Conservation (phyloP, 2,113 vertebrate species). For the Columbina picui region DNA sequence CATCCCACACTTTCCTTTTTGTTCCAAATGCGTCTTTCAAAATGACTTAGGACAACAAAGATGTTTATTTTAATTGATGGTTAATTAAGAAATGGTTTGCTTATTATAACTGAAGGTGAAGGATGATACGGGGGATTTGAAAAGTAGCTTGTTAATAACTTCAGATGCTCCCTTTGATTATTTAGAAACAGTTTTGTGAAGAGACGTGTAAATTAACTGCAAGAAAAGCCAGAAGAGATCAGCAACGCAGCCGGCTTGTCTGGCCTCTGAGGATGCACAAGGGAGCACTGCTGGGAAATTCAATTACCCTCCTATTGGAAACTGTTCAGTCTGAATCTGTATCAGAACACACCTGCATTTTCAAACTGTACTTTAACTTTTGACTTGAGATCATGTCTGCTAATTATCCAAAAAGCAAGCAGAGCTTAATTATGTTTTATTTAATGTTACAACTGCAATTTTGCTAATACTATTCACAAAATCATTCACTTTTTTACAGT, state of each 20-base stretch:
- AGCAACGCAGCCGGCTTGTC: background rate
- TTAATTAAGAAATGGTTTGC: background rate
- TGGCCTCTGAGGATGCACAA: background rate
- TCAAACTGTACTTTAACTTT: background rate
- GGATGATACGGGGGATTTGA: background rate
- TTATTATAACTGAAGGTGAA: background rate
- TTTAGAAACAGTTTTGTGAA: background rate
- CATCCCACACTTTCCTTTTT: background rate
- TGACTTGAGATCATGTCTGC: background rate
- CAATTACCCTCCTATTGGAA: slow-evolving; percentile 5
- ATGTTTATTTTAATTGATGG: background rate
- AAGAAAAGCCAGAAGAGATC: background rate
- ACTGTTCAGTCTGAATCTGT: background rate
- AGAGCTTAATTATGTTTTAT: slow-evolving; percentile 10
- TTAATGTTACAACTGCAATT: background rate
- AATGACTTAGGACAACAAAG: background rate
- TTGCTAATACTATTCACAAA: background rate
- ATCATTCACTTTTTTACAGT: background rate
- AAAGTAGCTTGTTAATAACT: background rate
- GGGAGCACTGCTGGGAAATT: background rate
- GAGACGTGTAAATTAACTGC: background rate
- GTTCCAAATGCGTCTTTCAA: background rate
- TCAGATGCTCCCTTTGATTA: slow-evolving; percentile 1
- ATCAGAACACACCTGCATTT: slow-evolving; percentile 5
- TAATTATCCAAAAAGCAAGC: slow-evolving; percentile 23